Conservation (phyloP, 2,113 vertebrate genomes). For the Eidolon helvum region DNA sequence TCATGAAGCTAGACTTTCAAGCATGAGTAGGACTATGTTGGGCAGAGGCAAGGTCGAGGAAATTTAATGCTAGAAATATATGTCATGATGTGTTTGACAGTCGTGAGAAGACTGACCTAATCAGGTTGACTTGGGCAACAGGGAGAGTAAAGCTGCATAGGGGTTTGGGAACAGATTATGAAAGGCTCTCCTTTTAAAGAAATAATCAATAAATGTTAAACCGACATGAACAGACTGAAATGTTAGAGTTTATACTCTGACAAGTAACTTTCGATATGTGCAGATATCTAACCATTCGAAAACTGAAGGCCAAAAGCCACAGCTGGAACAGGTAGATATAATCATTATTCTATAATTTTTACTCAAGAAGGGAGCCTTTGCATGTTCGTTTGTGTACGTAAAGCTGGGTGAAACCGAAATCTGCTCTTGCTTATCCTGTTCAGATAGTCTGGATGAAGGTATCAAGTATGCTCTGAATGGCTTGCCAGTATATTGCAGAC, state of each 20-base stretch:
- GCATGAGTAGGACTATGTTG: background rate
- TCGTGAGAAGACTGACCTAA: background rate
- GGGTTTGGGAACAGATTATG: background rate
- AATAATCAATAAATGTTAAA: background rate
- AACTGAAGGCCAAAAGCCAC: background rate
- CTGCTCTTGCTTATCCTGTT: background rate
- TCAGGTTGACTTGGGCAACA: background rate
- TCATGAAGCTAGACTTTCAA: background rate
- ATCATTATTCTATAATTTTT: background rate
- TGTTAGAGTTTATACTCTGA: background rate
- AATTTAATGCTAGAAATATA: background rate
- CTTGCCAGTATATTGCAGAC: background rate
- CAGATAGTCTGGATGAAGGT: background rate
- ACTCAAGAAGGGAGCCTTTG: background rate
- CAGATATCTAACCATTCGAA: background rate
- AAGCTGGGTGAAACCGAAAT: background rate
- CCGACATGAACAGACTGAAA: background rate
- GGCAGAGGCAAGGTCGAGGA: background rate
- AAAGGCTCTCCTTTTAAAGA: background rate
- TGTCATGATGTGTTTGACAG: background rate
- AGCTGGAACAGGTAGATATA: background rate
- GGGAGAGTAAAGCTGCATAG: background rate
- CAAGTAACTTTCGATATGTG: background rate
- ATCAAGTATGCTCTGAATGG: background rate
- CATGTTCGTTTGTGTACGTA: background rate